A percentile compares a stretch with the other conserved stretches of the same genome.
Conservation (phyloP, 2,888 invertebrate species). For the Odontomyia ornata region DNA sequence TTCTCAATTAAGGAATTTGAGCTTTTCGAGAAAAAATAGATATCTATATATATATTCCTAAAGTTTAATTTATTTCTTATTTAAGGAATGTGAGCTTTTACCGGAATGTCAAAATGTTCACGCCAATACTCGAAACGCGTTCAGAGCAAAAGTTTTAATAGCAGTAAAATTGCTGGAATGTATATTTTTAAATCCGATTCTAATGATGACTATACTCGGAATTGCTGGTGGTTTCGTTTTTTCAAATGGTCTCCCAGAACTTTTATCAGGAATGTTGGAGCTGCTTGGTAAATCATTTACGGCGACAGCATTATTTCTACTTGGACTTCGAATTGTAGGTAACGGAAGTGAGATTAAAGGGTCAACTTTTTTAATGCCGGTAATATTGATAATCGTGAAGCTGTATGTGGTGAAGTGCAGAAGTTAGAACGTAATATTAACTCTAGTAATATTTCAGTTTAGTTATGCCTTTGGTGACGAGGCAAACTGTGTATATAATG, state of each 20-base stretch:
- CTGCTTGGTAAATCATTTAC: constrained; percentile 89
- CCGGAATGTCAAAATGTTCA: constrained; percentile 60
- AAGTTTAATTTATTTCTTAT: too few relatives aligned
- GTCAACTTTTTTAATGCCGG: constrained; percentile 81
- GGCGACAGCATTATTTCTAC: constrained; percentile 87
- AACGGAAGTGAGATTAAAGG: constrained; percentile 83
- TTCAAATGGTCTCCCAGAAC: constrained; percentile 78
- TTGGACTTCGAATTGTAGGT: constrained; percentile 93
- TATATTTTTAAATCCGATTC: constrained; percentile 86
- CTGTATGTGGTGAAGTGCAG: constrained; percentile 68
- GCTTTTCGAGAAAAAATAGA: too few relatives aligned
- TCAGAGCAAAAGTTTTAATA: constrained; percentile 57
- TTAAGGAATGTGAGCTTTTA: too few relatives aligned
- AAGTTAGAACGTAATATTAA: neutral
- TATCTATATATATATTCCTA: too few relatives aligned
- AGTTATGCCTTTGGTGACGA: constrained; percentile 83
- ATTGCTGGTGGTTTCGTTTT: constrained; percentile 85
- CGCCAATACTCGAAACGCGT: constrained; percentile 54
- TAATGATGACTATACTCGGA: constrained; percentile 92
- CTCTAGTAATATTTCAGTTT: constrained; percentile 71
- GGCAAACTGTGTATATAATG: constrained; percentile 83
- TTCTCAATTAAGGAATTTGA: too few relatives aligned
- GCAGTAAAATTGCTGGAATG: constrained; percentile 70
- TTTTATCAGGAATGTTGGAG: constrained; percentile 78
- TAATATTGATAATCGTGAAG: constrained; percentile 89